Evolutionary conservation across 2,888 invertebrate species (phyloP).

Genomic region (Thalpophila matura): DNA sequence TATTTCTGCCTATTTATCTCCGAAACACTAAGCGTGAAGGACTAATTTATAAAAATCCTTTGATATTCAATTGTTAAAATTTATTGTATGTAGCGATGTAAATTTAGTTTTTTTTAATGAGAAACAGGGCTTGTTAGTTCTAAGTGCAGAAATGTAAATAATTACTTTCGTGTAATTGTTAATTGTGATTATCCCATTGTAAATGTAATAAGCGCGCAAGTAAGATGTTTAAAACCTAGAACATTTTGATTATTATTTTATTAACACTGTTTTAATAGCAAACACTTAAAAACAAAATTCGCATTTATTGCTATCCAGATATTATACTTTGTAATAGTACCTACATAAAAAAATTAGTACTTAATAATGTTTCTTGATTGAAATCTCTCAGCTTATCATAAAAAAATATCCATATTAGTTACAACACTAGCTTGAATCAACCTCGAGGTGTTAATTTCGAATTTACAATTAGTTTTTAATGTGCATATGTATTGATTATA

Average conservation of each 20-base stretch:
- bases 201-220: constrained; percentile 50
- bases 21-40: neutral
- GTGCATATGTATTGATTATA: constrained; percentile 76
- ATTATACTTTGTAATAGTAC: neutral
- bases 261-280: neutral
- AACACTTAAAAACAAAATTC: neutral
- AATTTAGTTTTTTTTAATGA: constrained; percentile 61
- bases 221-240: constrained; percentile 19
- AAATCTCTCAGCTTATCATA: constrained; percentile 6
- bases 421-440: constrained; percentile 40
- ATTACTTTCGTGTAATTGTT: constrained; percentile 67
- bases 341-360: constrained; percentile 12
- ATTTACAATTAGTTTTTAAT: constrained; percentile 84
- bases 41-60: constrained; percentile 19
- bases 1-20: constrained; percentile 4
- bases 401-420: constrained; percentile 14
- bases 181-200: constrained; percentile 65
- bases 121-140: constrained; percentile 73
- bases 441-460: constrained; percentile 82
- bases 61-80: constrained; percentile 16
- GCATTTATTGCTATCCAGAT: constrained; percentile 2
- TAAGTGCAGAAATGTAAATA: constrained; percentile 72
- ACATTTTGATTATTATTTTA: constrained; percentile 8
- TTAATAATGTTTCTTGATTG: neutral
- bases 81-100: constrained; percentile 34